Conservation (phyloP, 2,113 vertebrate species). For the Athene cunicularia region DNA sequence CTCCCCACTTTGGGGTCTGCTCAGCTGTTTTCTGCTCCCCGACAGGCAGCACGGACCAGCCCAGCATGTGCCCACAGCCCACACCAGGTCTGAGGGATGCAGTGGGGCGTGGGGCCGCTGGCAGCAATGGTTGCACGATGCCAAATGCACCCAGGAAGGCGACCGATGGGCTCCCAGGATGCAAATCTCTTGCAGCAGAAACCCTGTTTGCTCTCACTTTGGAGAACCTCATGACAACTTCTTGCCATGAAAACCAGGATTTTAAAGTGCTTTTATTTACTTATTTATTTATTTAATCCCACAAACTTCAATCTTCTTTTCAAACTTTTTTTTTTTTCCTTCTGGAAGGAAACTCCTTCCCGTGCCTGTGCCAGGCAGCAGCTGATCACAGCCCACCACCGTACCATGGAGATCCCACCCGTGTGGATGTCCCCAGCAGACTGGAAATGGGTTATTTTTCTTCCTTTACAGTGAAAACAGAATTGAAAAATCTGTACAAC, state of each 20-base stretch:
- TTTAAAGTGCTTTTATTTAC: not conserved
- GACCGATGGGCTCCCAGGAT: rapidly evolving
- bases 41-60: not conserved
- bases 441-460: constrained; percentile 41
- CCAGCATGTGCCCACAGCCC: not conserved
- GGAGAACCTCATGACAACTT: not conserved
- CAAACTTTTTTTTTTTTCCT: not conserved
- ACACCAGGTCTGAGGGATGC: not conserved
- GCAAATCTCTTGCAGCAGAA: not conserved
- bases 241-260: not conserved
- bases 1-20: not conserved
- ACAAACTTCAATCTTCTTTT: not conserved
- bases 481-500: not conserved
- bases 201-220: not conserved
- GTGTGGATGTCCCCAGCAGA: not conserved
- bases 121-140: rapidly evolving
- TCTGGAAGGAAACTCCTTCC: not conserved
- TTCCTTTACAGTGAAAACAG: constrained; percentile 31
- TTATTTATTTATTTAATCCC: not conserved
- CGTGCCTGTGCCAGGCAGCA: not conserved
- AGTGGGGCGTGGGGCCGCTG: rapidly evolving
- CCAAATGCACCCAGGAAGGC: not conserved
- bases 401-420: not conserved
- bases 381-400: not conserved
- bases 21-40: not conserved